A percentile compares a stretch with the other conserved stretches of the same genome.
Evolutionary conservation across 1,140 invertebrate genomes (phyloP).

Genomic region (Apis florea): DNA sequence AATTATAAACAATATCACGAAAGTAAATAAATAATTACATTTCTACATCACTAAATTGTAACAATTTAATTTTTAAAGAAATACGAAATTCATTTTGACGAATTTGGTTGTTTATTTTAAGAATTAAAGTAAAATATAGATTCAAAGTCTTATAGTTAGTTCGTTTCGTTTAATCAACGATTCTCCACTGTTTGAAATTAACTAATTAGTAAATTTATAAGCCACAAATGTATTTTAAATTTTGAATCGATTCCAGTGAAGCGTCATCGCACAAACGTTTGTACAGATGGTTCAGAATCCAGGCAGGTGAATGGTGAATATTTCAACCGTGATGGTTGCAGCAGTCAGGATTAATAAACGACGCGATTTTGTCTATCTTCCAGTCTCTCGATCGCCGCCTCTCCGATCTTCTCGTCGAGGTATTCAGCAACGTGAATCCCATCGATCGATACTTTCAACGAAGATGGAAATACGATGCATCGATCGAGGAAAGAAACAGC

Average conservation of each 20-base stretch:
- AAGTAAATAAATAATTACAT: no score
- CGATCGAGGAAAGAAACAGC: conserved; percentile 18
- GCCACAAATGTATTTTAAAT: not conserved
- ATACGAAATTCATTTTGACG: no score
- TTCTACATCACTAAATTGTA: no score
- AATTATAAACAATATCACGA: no score
- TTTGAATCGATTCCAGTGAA: not conserved
- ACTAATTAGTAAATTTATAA: no score
- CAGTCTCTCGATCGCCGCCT: conserved; percentile 22
- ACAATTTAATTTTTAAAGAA: no score
- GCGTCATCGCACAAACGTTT: not conserved
- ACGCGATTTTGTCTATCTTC: conserved; percentile 61
- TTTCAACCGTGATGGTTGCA: conserved; percentile 46
- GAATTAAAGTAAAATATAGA: no score
- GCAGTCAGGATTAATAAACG: conserved; percentile 46
- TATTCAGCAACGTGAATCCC: conserved; percentile 15
- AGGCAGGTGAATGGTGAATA: conserved; percentile 10
- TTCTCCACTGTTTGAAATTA: not conserved
- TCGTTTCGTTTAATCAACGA: no score
- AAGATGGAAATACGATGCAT: conserved; percentile 26
- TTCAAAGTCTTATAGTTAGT: no score
- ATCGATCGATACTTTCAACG: no score
- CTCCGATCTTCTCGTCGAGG: conserved; percentile 59
- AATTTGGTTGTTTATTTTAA: no score
- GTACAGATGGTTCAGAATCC: conserved; percentile 7